A percentile compares a stretch with the other conserved stretches of the same genome.
Conservation (phyloP, 2,797 vertebrate genomes). For the Crenuchus spilurus region DNA sequence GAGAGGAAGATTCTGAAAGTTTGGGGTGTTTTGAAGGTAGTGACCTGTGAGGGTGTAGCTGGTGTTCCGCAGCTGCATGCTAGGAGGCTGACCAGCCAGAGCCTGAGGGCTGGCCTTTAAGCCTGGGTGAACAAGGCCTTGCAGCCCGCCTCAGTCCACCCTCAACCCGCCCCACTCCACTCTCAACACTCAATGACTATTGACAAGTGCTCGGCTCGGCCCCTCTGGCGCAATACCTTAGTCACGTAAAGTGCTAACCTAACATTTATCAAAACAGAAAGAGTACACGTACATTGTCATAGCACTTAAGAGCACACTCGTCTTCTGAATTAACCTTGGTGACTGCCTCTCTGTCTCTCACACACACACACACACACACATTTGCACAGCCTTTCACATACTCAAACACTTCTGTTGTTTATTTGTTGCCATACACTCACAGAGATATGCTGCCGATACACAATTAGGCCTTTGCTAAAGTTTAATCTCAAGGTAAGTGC, state of each 20-base stretch:
- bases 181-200: constrained; percentile 84
- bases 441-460: constrained; percentile 70
- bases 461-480: constrained; percentile 84
- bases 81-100: constrained; percentile 57
- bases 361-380: neutral
- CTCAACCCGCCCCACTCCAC: constrained; percentile 80
- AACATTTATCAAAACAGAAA: constrained; percentile 85
- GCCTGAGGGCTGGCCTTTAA: constrained; percentile 90
- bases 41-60: constrained; percentile 77
- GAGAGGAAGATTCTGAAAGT: constrained; percentile 72
- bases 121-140: constrained; percentile 85
- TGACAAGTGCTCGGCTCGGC: constrained; percentile 87
- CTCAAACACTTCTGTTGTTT: constrained; percentile 63
- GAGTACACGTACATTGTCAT: constrained; percentile 72
- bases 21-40: constrained; percentile 69
- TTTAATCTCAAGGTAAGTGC: constrained; percentile 89
- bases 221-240: constrained; percentile 84
- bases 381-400: neutral
- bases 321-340: constrained; percentile 49
- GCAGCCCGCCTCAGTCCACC: constrained; percentile 69
- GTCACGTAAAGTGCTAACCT: constrained; percentile 89
- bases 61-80: constrained; percentile 56
- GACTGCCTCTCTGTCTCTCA: neutral
- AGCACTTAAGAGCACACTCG: constrained; percentile 80
- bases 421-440: constrained; percentile 76